A percentile compares a stretch with the other conserved stretches of the same genome.
Conservation (phyloP, 2,888 invertebrate species). For the Tridacna gigas region DNA sequence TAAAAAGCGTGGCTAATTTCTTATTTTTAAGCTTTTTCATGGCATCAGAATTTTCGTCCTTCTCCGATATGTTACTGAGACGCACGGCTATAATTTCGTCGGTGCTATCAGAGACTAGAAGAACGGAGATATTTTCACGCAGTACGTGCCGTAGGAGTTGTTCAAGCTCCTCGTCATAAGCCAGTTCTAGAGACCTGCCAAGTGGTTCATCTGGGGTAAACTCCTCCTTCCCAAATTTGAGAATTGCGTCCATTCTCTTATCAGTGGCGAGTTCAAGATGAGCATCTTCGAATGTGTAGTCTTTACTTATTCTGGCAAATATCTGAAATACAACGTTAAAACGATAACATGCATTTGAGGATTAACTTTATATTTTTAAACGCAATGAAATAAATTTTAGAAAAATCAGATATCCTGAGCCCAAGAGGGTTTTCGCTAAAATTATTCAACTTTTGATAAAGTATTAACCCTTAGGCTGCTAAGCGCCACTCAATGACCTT, state of each 20-base stretch:
- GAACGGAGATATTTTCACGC: slow-evolving; percentile 9
- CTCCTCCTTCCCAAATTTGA: background rate
- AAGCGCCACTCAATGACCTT: no score
- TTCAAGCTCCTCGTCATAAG: background rate
- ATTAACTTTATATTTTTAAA: background rate
- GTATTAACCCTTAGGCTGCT: no score
- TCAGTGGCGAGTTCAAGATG: slow-evolving; percentile 13
- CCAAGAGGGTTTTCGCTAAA: no score
- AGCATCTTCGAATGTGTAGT: slow-evolving; percentile 15
- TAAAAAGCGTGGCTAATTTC: background rate
- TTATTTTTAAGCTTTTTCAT: background rate
- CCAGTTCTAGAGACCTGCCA: background rate
- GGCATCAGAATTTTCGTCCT: background rate
- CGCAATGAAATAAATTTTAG: background rate
- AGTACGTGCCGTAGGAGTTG: slow-evolving; percentile 1
- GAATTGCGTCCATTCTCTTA: background rate
- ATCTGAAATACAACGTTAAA: background rate
- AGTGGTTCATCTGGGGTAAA: slow-evolving; percentile 18
- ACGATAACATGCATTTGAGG: background rate
- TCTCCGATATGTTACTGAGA: background rate
- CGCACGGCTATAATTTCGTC: slow-evolving; percentile 20
- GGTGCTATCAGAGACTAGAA: background rate
- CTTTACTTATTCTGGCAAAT: background rate
- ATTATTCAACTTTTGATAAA: no score
- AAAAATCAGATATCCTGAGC: background rate